phyloP scores from a whole-genome alignment of 1,140 invertebrate species.

The Cydia pomonella region DNA sequence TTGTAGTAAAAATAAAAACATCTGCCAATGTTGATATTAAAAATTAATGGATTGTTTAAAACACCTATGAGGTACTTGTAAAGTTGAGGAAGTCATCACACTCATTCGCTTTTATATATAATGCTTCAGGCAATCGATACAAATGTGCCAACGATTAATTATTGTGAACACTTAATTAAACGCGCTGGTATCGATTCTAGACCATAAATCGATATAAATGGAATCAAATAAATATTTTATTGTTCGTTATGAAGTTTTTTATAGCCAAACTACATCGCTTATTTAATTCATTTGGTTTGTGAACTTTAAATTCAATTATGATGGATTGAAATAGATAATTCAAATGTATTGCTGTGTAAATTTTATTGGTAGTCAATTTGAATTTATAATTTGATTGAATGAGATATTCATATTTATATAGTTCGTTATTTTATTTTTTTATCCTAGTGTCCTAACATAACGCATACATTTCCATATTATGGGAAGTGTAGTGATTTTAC shows the following conservation, averaged over 20 bases:
- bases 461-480: too few relatives aligned
- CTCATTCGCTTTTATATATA: constrained; percentile 14
- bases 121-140: constrained; percentile 6
- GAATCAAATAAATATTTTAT: constrained; percentile 25
- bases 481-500: too few relatives aligned
- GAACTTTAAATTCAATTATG: constrained; percentile 32
- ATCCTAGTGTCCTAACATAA: neutral
- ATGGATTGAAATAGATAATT: constrained; percentile 18
- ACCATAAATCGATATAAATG: constrained; percentile 29
- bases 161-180: constrained; percentile 22
- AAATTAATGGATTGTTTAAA: too few relatives aligned
- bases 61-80: neutral
- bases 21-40: too few relatives aligned
- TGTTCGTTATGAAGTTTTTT: constrained; percentile 16
- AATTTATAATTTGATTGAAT: constrained; percentile 2
- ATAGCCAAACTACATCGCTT: constrained; percentile 9
- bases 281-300: constrained; percentile 16
- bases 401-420: neutral
- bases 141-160: constrained; percentile 10
- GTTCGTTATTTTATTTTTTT: neutral
- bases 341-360: neutral
- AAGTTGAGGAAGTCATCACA: neutral
- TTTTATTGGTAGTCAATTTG: constrained; percentile 2
- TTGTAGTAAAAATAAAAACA: too few relatives aligned
- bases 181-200: neutral